Percentiles rank a stretch among this genome's conserved stretches.
Conservation (phyloP, 2,888 invertebrate species). For the Lithophane leautieri region DNA sequence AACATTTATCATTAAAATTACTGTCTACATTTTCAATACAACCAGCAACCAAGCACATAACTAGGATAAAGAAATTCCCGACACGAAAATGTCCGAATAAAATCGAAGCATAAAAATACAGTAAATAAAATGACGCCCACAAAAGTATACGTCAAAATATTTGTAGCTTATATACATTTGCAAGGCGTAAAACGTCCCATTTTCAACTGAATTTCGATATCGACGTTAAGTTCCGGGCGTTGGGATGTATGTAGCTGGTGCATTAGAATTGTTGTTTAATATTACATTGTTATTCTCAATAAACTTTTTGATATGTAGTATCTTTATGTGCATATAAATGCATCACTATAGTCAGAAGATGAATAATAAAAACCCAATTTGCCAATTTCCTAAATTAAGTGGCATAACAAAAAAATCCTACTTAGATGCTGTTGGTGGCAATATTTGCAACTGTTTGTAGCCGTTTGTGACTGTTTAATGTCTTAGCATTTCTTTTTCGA, state of each 20-base stretch:
- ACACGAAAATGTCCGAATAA: constrained; percentile 39
- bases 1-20: no score
- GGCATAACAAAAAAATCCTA: neutral
- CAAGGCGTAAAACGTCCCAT: constrained; percentile 46
- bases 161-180: constrained; percentile 52
- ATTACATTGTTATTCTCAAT: neutral
- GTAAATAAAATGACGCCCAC: constrained; percentile 44
- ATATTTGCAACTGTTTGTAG: no score
- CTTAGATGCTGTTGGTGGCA: no score
- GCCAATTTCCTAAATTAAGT: neutral
- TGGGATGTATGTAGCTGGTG: constrained; percentile 25
- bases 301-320: neutral
- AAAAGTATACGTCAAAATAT: constrained; percentile 51
- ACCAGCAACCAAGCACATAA: neutral
- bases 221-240: constrained; percentile 43
- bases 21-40: neutral
- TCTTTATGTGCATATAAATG: no score
- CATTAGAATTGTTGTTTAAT: neutral
- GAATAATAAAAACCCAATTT: neutral
- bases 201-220: constrained; percentile 57
- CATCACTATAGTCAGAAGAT: no score
- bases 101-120: constrained; percentile 44
- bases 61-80: neutral
- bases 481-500: no score
- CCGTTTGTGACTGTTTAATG: no score